Evolutionary conservation across 2,888 invertebrate genomes (phyloP), one percentile per base, ranked within the genome.

Genomic region (Candidula unifasciata): DNA sequence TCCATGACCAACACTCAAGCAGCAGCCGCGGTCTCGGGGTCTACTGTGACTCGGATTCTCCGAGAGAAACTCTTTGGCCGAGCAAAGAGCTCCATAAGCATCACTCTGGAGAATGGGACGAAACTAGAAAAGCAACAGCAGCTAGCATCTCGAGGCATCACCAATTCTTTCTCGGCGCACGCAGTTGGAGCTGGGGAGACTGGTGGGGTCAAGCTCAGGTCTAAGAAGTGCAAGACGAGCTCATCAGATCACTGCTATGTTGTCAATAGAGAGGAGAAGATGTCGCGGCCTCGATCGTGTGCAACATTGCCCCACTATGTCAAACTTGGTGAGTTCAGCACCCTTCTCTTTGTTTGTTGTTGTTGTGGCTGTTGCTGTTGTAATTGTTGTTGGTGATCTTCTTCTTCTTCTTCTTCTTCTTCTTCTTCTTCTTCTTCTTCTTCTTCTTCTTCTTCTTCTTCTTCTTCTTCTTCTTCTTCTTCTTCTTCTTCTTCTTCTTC

Each of bases 271-370:
- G 86, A 86, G 54, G 83, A 83, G 57, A 86, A 85, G 79, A 85
- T 85, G 33, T 66, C 81, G 52, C 37, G 86, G 44, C 86, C 86
- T 10, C 80, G 86, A 0, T 86, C 86, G 54, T 88, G 89, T 85
- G 86, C 87, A 44, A 90, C 89, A 3, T 82, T 90, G 44, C 89
- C 89, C 2, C 78, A 88, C 64, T 88, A 88, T 85, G 86, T 85
- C 30, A 87, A 89, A 80, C 84, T 89, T 73, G 87, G 88, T 87
- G 86, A 88, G 86, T 69, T 52, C n/a, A n/a, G n/a, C 18, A 10
- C 18, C 18, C 18, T 54, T 54, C 54, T 54, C 18, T 54, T 54
- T n/a, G n/a, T n/a, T n/a, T n/a, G n/a, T n/a, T n/a, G n/a, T n/a
- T n/a, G n/a, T n/a, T n/a, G n/a, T n/a, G 10, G 18, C 18, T 54